phyloP scores from a whole-genome alignment of 2,113 vertebrate species.

The Chaetura pelagica region DNA sequence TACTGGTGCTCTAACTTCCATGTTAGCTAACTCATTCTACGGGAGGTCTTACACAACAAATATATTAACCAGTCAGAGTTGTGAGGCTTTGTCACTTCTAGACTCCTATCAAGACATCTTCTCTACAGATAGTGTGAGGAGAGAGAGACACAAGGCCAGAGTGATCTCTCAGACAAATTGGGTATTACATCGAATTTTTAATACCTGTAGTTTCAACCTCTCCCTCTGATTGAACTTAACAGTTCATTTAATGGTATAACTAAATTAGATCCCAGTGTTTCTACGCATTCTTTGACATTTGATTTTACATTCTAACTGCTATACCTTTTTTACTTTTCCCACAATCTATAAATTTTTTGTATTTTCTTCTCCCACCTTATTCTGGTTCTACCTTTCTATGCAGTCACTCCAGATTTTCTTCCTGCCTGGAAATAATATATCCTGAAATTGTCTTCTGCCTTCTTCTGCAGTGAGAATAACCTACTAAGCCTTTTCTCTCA shows the following conservation, averaged over 20 bases:
- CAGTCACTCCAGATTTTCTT: not conserved
- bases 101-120: not conserved
- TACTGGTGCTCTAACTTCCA: not conserved
- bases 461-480: not conserved
- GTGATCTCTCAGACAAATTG: not conserved
- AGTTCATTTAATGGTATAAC: not conserved
- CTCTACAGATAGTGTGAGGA: not conserved
- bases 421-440: not conserved
- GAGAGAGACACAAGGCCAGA: not conserved
- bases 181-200: not conserved
- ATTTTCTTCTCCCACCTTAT: not conserved
- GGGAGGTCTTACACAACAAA: not conserved
- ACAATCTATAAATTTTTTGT: not conserved
- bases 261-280: not conserved
- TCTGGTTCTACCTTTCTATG: not conserved
- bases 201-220: not conserved
- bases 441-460: not conserved
- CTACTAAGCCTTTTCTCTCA: not conserved
- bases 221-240: not conserved
- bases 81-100: not conserved
- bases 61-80: not conserved
- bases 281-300: not conserved
- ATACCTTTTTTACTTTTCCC: not conserved
- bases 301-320: not conserved
- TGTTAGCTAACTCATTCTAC: not conserved